Base-by-base conservation (phyloP, 2,888 invertebrate genomes). In the Apoda limacodes region DNA sequence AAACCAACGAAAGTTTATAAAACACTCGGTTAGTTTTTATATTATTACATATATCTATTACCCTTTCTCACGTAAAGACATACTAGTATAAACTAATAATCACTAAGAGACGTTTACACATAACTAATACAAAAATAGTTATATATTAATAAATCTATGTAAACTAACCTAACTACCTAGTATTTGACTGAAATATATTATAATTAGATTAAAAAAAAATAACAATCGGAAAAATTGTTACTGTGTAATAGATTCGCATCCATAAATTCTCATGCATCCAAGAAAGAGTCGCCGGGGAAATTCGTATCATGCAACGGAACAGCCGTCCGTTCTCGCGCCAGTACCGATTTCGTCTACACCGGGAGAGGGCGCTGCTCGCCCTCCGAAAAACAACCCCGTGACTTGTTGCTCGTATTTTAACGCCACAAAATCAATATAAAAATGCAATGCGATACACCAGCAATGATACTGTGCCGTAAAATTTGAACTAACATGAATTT, bases 281-380 rank as follows among this genome's bases (percentile, higher is more conserved):
- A 49, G 62, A 56, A 68, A 75, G 76, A 76, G 67, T 71, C 72
- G 69, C 62, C 59, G 66, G 68, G 72, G 68, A 74, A 75, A 75
- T 69, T 72, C 66, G 74, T 66, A 59, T 74, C 74, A 78, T 62
- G 76, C 69, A 74, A 62, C 75, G 74, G 66, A 64, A 60, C 65
- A 51, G 32, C 35, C 60, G 52, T 63, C 65, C 64, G 62, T 72
- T 74, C 60, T 57, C 52, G 54, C 55, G 65, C 62, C 78, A 80
- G 80, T 80, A 60, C 55, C 65, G 69, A 60, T 64, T 63, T 60
- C 64, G 68, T 66, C 50, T 46, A 71, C 64, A 67, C 56, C 78
- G 75, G 62, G 80, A 69, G 76, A 78, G 76, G 78, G 76, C 76
- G 78, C 67, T 60, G 55, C 55, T 46, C 50, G 60, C 60, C 64